These are phyloP conservation scores for Aegithalos caudatus DNA, from an alignment of 2,113 vertebrate species.

Conservation along the genomic window DNA sequence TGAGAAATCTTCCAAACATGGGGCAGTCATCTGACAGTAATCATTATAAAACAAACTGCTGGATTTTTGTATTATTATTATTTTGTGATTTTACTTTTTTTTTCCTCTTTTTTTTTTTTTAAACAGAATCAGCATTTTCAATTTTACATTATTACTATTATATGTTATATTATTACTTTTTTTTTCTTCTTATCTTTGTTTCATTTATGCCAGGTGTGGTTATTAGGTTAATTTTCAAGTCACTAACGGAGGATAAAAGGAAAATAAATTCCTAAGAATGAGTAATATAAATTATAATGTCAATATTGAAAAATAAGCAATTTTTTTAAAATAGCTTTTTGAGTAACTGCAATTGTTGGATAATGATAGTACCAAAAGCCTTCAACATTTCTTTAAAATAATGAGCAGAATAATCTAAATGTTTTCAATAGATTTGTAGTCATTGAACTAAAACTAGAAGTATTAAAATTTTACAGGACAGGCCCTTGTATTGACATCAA, in stretches of 20 bases:
- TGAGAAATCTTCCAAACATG: neutral
- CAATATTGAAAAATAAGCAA: neutral
- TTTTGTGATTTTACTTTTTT: neutral
- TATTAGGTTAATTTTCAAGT: neutral
- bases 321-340: neutral
- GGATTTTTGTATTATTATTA: neutral
- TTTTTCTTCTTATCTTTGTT: neutral
- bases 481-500: neutral
- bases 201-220: neutral
- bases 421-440: neutral
- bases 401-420: neutral
- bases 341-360: neutral
- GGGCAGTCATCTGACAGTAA: neutral
- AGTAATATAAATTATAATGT: neutral
- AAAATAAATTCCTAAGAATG: neutral
- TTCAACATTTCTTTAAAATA: neutral
- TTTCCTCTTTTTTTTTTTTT: neutral
- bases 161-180: neutral
- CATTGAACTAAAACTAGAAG: neutral
- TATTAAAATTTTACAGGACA: neutral
- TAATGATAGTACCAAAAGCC: neutral
- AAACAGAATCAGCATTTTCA: neutral
- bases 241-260: neutral
- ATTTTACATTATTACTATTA: neutral
- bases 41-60: neutral